Evolutionary conservation across 1,140 invertebrate species (phyloP).

Genomic region (Tetramorium simillimum): DNA sequence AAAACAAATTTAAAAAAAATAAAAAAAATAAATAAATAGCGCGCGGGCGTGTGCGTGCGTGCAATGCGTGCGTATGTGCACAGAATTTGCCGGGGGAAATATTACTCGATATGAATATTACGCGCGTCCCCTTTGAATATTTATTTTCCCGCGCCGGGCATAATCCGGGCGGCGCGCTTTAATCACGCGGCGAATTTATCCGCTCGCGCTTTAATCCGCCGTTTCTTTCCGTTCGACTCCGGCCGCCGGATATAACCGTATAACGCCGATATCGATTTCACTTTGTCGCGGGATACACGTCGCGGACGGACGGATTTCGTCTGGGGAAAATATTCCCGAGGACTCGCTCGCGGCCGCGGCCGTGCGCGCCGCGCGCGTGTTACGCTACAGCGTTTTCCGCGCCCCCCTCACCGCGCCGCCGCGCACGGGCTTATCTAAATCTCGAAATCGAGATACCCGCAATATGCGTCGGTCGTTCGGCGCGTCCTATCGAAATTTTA

Average conservation of each 20-base stretch:
- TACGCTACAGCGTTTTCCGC: neutral
- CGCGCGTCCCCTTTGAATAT: conserved; percentile 48
- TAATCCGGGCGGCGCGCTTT: conserved; percentile 45
- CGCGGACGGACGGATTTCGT: conserved; percentile 53
- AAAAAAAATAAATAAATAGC: conserved; percentile 21
- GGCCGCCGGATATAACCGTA: conserved; percentile 27
- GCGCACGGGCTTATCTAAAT: conserved; percentile 28
- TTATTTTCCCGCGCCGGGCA: conserved; percentile 44
- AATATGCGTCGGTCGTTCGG: neutral
- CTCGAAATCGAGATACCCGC: conserved; percentile 31
- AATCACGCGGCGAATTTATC: conserved; percentile 54
- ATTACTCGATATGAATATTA: conserved; percentile 42
- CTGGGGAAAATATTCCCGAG: conserved; percentile 48
- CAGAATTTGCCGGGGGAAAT: neutral
- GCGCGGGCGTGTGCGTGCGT: neutral
- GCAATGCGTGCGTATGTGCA: neutral
- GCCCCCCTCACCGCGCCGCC: neutral
- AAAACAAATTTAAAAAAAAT: neutral
- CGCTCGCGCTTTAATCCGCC: conserved; percentile 49
- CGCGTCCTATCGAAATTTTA: conserved; percentile 45
- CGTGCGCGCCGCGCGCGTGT: neutral
- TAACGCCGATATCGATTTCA: conserved; percentile 68
- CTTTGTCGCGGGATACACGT: conserved; percentile 45
- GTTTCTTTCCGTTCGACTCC: conserved; percentile 55
- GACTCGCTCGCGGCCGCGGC: neutral